phyloP scores from a whole-genome alignment of 2,797 vertebrate genomes.

The Sebastes taczanowskii region DNA sequence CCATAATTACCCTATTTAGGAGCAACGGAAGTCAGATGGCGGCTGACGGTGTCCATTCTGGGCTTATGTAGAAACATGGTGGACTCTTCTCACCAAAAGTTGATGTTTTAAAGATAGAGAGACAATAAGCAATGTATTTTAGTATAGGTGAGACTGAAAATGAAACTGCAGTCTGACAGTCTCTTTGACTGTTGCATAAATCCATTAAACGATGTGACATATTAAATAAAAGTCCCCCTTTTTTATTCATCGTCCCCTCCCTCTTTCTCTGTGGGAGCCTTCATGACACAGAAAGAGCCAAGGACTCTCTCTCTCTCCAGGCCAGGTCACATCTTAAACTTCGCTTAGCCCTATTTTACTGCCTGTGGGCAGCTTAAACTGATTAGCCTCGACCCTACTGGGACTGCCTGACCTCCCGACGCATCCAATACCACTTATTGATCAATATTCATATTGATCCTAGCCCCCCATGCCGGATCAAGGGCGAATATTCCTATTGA shows the following conservation, averaged over 20 bases:
- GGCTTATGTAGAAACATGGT: too few relatives aligned
- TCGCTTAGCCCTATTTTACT: constrained; percentile 70
- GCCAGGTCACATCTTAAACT: constrained; percentile 76
- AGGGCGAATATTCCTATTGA: constrained; percentile 78
- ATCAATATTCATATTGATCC: constrained; percentile 83
- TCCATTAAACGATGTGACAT: constrained; percentile 20
- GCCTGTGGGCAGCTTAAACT: constrained; percentile 77
- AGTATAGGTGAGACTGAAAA: background rate
- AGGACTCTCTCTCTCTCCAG: constrained; percentile 51
- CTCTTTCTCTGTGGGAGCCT: constrained; percentile 27
- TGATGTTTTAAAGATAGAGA: background rate
- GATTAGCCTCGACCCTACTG: constrained; percentile 80
- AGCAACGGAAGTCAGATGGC: too few relatives aligned
- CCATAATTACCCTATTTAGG: too few relatives aligned
- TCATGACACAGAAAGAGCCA: constrained; percentile 31
- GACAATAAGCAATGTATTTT: background rate
- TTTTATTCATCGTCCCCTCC: constrained; percentile 1
- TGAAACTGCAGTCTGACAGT: background rate
- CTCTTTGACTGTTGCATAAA: background rate
- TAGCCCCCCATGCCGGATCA: constrained; percentile 65
- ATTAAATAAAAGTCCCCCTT: constrained; percentile 23
- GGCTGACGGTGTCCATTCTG: too few relatives aligned
- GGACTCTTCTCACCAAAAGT: background rate
- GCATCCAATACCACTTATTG: constrained; percentile 81
- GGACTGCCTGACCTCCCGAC: constrained; percentile 71